Conservation (phyloP, 2,113 vertebrate genomes). For the Eurystomus gularis region DNA sequence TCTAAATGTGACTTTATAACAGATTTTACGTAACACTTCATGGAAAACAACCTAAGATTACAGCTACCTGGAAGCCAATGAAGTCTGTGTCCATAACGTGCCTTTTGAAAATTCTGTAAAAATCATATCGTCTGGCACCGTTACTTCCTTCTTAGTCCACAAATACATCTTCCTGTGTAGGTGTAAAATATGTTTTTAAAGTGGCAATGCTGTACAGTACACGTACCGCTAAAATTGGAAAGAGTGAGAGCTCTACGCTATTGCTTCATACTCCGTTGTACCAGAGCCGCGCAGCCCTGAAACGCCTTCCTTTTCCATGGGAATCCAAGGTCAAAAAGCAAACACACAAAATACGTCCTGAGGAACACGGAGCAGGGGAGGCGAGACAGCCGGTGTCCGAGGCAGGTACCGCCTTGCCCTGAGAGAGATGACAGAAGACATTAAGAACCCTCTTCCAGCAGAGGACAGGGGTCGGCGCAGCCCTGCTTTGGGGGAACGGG, state of each 20-base stretch:
- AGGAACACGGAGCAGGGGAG: background rate
- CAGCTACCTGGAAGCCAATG: background rate
- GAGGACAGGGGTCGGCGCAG: background rate
- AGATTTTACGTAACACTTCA: background rate
- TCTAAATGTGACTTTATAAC: background rate
- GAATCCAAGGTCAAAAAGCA: background rate
- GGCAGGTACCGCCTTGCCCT: background rate
- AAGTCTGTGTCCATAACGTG: accelerated
- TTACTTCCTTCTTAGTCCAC: background rate
- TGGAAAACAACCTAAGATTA: background rate
- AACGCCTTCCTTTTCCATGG: background rate
- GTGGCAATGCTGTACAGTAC: accelerated
- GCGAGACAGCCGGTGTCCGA: accelerated
- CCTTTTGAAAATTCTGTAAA: background rate
- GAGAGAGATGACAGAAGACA: background rate
- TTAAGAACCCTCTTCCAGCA: background rate
- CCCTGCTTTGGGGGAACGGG: background rate
- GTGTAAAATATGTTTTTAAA: background rate
- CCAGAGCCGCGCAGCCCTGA: accelerated
- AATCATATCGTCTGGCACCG: background rate
- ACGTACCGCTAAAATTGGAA: accelerated
- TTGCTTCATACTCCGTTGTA: background rate
- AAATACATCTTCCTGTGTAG: background rate
- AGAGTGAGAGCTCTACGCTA: accelerated
- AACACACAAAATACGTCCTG: background rate